A percentile compares a stretch with the other conserved stretches of the same genome.
phyloP scores from a whole-genome alignment of 2,113 vertebrate genomes.

The Rhombomys opimus region DNA sequence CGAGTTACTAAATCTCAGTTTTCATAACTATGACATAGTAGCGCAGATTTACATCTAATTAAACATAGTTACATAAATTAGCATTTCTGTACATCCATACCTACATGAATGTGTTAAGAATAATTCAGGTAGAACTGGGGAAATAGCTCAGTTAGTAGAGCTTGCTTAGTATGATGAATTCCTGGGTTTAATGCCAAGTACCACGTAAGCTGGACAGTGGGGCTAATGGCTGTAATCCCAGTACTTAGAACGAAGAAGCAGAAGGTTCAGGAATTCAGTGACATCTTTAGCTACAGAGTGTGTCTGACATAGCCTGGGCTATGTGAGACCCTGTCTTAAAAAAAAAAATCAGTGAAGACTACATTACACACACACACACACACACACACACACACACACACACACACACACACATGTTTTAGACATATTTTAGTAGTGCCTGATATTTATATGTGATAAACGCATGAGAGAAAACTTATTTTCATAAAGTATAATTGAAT shows the following conservation, averaged over 20 bases:
- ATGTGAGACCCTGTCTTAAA: not conserved
- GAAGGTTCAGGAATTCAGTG: not conserved
- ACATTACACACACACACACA: not conserved
- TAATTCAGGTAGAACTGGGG: not conserved
- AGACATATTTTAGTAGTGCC: not conserved
- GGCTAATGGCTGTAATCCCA: not conserved
- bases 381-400: too few relatives aligned
- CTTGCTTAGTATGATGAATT: not conserved
- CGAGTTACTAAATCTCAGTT: not conserved
- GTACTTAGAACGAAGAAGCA: not conserved
- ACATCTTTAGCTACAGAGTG: not conserved
- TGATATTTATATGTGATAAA: not conserved
- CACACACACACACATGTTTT: not conserved
- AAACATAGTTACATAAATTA: not conserved
- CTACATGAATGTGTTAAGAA: conserved; percentile 9
- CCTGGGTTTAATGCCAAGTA: not conserved
- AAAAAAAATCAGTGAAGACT: not conserved
- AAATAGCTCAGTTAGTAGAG: not conserved
- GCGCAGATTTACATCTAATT: conserved; percentile 4
- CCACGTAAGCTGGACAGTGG: too few relatives aligned
- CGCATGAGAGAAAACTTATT: not conserved
- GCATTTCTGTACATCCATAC: not conserved
- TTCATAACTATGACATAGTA: not conserved
- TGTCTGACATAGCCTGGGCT: not conserved
- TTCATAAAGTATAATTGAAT: conserved; percentile 9